Evolutionary conservation across 2,888 invertebrate genomes (phyloP).

Genomic region (Tromatobia lineatoria): DNA sequence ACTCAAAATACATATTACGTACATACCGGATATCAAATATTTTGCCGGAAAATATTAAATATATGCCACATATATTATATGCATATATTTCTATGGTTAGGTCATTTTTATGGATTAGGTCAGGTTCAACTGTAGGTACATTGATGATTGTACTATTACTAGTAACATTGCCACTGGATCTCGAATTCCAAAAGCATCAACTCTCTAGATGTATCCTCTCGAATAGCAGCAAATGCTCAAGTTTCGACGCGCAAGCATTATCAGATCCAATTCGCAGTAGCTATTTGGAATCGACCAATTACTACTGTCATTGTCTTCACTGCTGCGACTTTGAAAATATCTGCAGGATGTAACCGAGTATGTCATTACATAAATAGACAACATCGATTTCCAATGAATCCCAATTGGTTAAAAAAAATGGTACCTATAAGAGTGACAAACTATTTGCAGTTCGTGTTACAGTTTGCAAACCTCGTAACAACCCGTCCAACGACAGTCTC

Average conservation of each 20-base stretch:
- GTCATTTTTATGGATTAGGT: background rate
- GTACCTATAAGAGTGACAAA: background rate
- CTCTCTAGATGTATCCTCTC: slow-evolving; percentile 18
- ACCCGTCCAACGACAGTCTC: no score
- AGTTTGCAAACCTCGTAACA: no score
- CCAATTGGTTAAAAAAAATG: background rate
- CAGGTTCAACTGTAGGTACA: background rate
- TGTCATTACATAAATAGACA: background rate
- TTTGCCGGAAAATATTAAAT: background rate
- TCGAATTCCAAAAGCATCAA: slow-evolving; percentile 11
- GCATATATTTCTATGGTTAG: no score
- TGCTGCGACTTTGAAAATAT: background rate
- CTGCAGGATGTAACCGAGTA: background rate
- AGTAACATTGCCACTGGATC: background rate
- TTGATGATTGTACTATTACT: background rate
- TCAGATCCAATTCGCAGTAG: slow-evolving; percentile 5
- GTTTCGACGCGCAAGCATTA: slow-evolving; percentile 1
- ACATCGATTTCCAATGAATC: background rate
- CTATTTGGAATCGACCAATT: background rate
- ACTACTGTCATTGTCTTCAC: background rate
- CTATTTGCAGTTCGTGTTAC: background rate
- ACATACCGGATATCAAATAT: no score
- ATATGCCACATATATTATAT: background rate
- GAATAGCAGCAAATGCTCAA: background rate
- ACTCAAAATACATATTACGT: no score